A percentile compares a stretch with the other conserved stretches of the same genome.
phyloP scores from a whole-genome alignment of 1,140 invertebrate genomes.

The Drosophila kikkawai region DNA sequence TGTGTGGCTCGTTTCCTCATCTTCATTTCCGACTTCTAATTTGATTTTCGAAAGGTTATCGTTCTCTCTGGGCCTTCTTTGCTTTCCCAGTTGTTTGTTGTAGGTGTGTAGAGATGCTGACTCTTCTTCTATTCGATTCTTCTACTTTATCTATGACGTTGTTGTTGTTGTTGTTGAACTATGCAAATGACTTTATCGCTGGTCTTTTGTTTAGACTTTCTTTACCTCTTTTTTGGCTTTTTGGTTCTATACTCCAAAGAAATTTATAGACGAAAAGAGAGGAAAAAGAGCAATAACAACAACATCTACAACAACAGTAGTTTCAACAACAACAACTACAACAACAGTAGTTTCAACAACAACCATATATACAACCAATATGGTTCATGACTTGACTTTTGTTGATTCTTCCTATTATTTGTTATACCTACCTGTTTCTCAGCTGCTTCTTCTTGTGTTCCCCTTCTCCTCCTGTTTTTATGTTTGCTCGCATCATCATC shows the following conservation, averaged over 20 bases:
- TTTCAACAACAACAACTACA: conserved; percentile 9
- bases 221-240: conserved; percentile 16
- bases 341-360: conserved; percentile 5
- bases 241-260: conserved; percentile 32
- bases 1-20: conserved; percentile 25
- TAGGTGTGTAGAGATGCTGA: conserved; percentile 33
- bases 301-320: too few relatives aligned
- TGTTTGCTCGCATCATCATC: conserved; percentile 76
- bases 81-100: conserved; percentile 20
- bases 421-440: conserved; percentile 54
- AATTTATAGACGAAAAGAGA: conserved; percentile 59
- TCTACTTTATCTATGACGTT: conserved; percentile 20
- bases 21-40: conserved; percentile 64
- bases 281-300: conserved; percentile 12
- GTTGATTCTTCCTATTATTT: conserved; percentile 45
- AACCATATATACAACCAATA: conserved; percentile 42
- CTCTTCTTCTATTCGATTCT: conserved; percentile 9
- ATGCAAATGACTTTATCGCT: conserved; percentile 82
- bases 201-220: conserved; percentile 5
- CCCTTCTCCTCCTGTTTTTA: conserved; percentile 47
- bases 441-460: not conserved
- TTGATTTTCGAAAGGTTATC: conserved; percentile 80
- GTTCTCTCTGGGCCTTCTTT: conserved; percentile 24
- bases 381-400: conserved; percentile 67
- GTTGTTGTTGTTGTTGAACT: conserved; percentile 52